Conservation (phyloP, 2,797 vertebrate species). For the Pangasius larnaudii region DNA sequence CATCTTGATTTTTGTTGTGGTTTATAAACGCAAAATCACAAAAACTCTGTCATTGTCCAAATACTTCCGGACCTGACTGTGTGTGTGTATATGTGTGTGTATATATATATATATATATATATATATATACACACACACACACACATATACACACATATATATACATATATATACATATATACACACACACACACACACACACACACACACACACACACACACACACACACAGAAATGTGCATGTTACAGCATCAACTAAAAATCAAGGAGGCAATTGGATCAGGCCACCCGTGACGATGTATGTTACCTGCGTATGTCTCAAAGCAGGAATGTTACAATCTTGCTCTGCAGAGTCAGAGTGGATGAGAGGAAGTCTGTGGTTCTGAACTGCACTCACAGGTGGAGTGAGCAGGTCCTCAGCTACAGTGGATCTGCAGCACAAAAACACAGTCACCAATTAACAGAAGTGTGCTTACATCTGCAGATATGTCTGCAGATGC, state of each 20-base stretch:
- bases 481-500: constrained; percentile 6
- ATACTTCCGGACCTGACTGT: too few relatives aligned
- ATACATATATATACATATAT: too few relatives aligned
- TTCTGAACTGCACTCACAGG: constrained; percentile 51
- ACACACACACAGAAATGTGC: too few relatives aligned
- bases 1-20: too few relatives aligned
- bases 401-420: constrained; percentile 66
- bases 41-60: too few relatives aligned
- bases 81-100: too few relatives aligned
- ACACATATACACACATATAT: too few relatives aligned
- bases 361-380: constrained; percentile 76
- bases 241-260: neutral
- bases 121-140: too few relatives aligned
- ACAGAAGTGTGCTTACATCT: neutral
- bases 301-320: constrained; percentile 71
- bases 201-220: too few relatives aligned
- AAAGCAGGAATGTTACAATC: constrained; percentile 55
- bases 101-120: too few relatives aligned
- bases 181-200: too few relatives aligned
- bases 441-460: constrained; percentile 40
- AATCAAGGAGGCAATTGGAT: neutral
- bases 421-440: constrained; percentile 67
- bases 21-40: too few relatives aligned
- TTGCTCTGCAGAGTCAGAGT: constrained; percentile 66
- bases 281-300: neutral